A percentile compares a stretch with the other conserved stretches of the same genome.
Conservation (phyloP, 2,888 invertebrate species). For the Eupithecia vulgata region DNA sequence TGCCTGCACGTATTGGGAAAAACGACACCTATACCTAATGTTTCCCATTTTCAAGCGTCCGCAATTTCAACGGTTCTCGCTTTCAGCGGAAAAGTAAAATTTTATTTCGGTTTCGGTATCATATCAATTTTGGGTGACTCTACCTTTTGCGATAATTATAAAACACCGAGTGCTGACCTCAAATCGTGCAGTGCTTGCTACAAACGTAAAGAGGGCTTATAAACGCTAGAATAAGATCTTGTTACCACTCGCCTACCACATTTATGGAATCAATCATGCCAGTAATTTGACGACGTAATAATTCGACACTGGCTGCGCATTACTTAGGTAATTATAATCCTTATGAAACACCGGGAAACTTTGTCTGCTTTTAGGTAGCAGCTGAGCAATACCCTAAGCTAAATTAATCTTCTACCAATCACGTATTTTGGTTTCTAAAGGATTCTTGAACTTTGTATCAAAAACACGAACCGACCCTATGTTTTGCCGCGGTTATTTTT, state of each 20-base stretch:
- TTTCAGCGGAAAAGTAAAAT: constrained; percentile 36
- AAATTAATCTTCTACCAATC: constrained; percentile 41
- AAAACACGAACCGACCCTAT: constrained; percentile 35
- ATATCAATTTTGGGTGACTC: constrained; percentile 25
- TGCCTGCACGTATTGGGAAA: constrained; percentile 52
- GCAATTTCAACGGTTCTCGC: constrained; percentile 39
- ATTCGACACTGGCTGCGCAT: constrained; percentile 30
- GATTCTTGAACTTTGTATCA: constrained; percentile 3
- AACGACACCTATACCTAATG: constrained; percentile 50
- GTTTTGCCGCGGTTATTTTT: constrained; percentile 33
- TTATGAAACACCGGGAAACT: constrained; percentile 40
- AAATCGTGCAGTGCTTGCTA: constrained; percentile 55
- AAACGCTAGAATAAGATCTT: constrained; percentile 74
- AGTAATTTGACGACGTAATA: constrained; percentile 12
- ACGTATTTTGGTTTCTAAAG: constrained; percentile 28
- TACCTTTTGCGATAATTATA: constrained; percentile 29
- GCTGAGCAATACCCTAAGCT: constrained; percentile 43
- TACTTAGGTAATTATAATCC: constrained; percentile 22
- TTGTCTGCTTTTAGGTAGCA: constrained; percentile 44
- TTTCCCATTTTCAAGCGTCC: constrained; percentile 50
- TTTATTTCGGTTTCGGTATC: constrained; percentile 34
- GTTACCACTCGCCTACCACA: constrained; percentile 26
- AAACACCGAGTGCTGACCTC: constrained; percentile 34
- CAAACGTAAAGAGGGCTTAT: constrained; percentile 37
- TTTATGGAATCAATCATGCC: constrained; percentile 24